Evolutionary conservation across 1,140 invertebrate genomes (phyloP), one percentile per base, ranked within the genome.

Genomic region (Rhyzopertha dominica): DNA sequence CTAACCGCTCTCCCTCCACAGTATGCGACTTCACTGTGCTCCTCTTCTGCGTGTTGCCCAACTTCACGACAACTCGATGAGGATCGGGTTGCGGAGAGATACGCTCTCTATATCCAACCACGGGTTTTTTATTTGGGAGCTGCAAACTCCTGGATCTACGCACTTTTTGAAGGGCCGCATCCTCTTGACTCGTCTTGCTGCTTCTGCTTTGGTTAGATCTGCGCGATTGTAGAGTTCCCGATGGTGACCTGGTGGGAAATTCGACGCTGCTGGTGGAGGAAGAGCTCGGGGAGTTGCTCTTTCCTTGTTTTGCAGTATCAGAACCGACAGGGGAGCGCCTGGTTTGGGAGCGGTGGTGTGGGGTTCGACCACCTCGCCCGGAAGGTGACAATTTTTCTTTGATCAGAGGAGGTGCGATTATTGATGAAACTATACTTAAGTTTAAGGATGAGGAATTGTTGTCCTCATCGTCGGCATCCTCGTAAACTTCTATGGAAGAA

Each of bases 401-500:
- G 48, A 46, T 16, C 43, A 45, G 22, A 24, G 35, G 9, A 24
- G 23, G 22, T n/a, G 31, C 28, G 19, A 19, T 46, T 24, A 24
- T 26, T 18, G 18, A 22, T 24, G n/a, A n/a, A n/a, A 42, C 5
- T 8, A 62, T 47, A 31, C 62, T 70, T 5, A 68, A 54, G 47
- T 72, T 72, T 16, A 68, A 54, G 0, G 69, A 70, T 14, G 69
- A 71, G 47, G 69, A 68, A 10, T 71, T 69, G 50, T 70, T 70
- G 39, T 77, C 75, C 49, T 77, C 76, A 32, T 70, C 69, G 47
- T 75, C 74, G 0, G 72, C 74, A 42, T 77, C 74, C 40, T 76
- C 75, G 47, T 77, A 77, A 10, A 72, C 70, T 36, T 74, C 75
- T 0, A 75, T 59, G 3, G 75, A 71, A 2, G 75, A 77, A 52